Evolutionary conservation across 1,140 invertebrate species (phyloP), one percentile per base, ranked within the genome.

Genomic region (Neodiprion fabricii): DNA sequence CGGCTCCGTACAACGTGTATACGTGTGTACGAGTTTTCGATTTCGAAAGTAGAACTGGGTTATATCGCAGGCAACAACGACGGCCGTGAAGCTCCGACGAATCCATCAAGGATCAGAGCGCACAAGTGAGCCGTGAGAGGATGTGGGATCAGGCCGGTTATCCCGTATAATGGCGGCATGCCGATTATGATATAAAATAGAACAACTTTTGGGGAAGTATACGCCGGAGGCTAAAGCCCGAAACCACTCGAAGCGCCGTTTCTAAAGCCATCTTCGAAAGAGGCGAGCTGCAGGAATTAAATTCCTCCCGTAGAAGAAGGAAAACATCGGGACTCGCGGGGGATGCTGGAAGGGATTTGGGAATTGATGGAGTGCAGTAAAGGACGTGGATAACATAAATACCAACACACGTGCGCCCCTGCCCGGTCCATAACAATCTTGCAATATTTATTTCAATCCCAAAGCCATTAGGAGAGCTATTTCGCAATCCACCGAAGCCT

Each of bases 391-490:
- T 68, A 47, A 69, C 72, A 73, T 71, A 72, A 80, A 77, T 71
- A 61, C 53, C 53, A 61, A 61, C 53, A 74, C 49, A 73, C 69
- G 61, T 40, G 28, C 28, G 70, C 70, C 5, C 73, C 72, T 67
- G 75, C 73, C 72, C 65, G 69, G 74, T 74, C 74, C 75, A 80
- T 77, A 80, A 78, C 76, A 72, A 80, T 72, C 72, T 72, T 49
- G 49, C 53, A 71, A 76, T 79, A 78, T 75, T 76, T 77, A 81
- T 77, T 80, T 75, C 74, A 78, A 79, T 78, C 72, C 75, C 61
- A 65, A 40, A 67, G 50, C 75, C 74, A 77, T 79, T 76, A 78
- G 49, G 65, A 48, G 65, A 68, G 77, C 78, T 73, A 76, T 82
- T 77, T 73, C 73, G 71, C 77, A 70, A 78, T 69, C 74, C 72